These are phyloP conservation scores for Encarsia formosa DNA, from an alignment of 2,888 invertebrate species.

Conservation along the genomic window DNA sequence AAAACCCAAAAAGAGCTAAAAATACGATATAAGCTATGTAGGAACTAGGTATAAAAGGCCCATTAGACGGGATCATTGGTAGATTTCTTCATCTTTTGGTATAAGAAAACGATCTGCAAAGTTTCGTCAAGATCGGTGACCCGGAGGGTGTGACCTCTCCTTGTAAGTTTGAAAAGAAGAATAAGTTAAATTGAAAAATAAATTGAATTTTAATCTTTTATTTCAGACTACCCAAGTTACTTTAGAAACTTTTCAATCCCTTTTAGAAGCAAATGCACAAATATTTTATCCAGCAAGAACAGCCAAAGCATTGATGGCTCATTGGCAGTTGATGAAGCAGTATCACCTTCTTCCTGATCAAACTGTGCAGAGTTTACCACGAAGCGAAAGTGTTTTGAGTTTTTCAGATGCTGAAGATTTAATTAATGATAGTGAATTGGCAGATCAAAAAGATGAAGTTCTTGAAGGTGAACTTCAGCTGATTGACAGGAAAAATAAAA, in stretches of 20 bases:
- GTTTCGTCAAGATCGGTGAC: too few relatives aligned
- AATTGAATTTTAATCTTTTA: not conserved
- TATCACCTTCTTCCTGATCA: constrained; percentile 90
- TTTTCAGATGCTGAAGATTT: constrained; percentile 93
- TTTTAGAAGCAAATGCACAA: constrained; percentile 77
- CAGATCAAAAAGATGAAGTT: constrained; percentile 76
- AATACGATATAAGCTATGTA: too few relatives aligned
- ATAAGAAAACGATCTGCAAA: too few relatives aligned
- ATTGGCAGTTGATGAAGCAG: constrained; percentile 91
- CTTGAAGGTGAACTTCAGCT: constrained; percentile 74
- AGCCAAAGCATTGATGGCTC: constrained; percentile 75
- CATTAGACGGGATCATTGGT: too few relatives aligned
- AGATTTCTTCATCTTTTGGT: too few relatives aligned
- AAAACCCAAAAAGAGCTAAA: too few relatives aligned
- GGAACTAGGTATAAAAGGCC: too few relatives aligned
- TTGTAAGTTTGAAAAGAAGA: too few relatives aligned
- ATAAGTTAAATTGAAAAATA: not conserved
- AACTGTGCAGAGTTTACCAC: constrained; percentile 62
- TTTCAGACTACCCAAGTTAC: constrained; percentile 67
- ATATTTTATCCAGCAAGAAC: constrained; percentile 86
- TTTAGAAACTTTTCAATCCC: constrained; percentile 76
- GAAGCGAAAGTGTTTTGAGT: constrained; percentile 63
- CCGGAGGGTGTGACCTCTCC: too few relatives aligned
- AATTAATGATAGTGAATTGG: constrained; percentile 77
- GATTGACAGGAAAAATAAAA: constrained; percentile 73